These are phyloP conservation scores for Hippocampus comes DNA, from an alignment of 2,113 vertebrate species.

Conservation along the genomic window DNA sequence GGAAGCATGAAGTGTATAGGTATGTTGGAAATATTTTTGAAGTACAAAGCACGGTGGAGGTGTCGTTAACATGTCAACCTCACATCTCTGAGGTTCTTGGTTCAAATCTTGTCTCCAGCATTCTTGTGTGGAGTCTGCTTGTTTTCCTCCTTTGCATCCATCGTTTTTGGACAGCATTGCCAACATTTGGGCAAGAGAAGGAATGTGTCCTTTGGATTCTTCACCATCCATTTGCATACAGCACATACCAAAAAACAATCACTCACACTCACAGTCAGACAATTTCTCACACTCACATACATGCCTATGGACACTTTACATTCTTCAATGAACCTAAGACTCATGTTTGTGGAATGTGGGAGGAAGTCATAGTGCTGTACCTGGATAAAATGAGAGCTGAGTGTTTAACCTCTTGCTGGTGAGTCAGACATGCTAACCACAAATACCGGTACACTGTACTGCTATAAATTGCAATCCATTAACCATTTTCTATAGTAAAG, in stretches of 20 bases:
- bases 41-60: not conserved
- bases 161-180: too few species aligned
- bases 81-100: not conserved
- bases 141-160: not conserved
- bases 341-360: too few species aligned
- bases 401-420: too few species aligned
- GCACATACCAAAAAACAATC: not conserved
- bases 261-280: not conserved
- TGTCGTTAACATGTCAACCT: not conserved
- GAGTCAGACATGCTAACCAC: not conserved
- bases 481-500: not conserved
- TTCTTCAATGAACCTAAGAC: not conserved
- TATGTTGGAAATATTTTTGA: not conserved
- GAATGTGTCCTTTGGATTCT: not conserved
- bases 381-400: too few species aligned
- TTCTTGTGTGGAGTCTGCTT: not conserved
- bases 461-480: slow-evolving; percentile 14
- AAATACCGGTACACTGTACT: too few species aligned
- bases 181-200: not conserved
- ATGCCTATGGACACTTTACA: not conserved
- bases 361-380: too few species aligned
- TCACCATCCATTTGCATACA: not conserved
- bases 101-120: not conserved
- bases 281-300: not conserved
- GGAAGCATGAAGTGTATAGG: not conserved